A percentile compares a stretch with the other conserved stretches of the same genome.
phyloP scores from a whole-genome alignment of 2,113 vertebrate genomes.

The Neodon shergylaensis region DNA sequence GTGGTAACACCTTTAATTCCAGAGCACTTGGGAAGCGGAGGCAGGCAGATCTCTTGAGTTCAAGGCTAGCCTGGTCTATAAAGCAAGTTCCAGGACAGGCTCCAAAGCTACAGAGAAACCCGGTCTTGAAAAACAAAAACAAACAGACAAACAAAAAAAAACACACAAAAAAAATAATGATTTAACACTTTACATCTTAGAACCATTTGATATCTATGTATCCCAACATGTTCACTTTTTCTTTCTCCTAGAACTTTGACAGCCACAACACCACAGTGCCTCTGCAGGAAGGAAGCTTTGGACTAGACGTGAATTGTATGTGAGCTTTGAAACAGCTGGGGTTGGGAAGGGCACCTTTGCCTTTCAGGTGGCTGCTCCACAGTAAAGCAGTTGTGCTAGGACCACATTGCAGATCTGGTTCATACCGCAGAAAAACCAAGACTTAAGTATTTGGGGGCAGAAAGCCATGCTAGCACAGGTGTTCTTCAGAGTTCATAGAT shows the following conservation, averaged over 20 bases:
- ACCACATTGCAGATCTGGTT: neutral
- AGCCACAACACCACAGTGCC: slow-evolving; percentile 76
- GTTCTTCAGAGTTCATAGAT: slow-evolving; percentile 29
- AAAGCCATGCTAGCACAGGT: neutral
- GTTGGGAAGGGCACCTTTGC: neutral
- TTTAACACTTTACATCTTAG: neutral
- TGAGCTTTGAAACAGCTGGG: slow-evolving; percentile 60
- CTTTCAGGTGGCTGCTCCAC: neutral
- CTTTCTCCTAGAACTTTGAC: slow-evolving; percentile 87
- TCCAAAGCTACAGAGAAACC: neutral
- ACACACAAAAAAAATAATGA: neutral
- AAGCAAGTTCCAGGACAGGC: neutral
- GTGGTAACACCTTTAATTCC: neutral
- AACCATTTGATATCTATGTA: neutral
- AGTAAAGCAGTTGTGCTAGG: neutral
- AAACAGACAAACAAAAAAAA: too few species aligned
- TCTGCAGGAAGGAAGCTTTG: slow-evolving; percentile 77
- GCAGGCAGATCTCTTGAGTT: neutral
- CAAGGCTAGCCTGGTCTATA: neutral
- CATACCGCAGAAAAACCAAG: slow-evolving; percentile 23
- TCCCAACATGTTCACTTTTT: neutral
- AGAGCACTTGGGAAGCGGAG: neutral
- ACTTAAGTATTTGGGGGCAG: neutral
- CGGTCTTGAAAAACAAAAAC: neutral
- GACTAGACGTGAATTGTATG: slow-evolving; percentile 81